phyloP scores from a whole-genome alignment of 2,888 invertebrate genomes.

The Smittia aterrima region DNA sequence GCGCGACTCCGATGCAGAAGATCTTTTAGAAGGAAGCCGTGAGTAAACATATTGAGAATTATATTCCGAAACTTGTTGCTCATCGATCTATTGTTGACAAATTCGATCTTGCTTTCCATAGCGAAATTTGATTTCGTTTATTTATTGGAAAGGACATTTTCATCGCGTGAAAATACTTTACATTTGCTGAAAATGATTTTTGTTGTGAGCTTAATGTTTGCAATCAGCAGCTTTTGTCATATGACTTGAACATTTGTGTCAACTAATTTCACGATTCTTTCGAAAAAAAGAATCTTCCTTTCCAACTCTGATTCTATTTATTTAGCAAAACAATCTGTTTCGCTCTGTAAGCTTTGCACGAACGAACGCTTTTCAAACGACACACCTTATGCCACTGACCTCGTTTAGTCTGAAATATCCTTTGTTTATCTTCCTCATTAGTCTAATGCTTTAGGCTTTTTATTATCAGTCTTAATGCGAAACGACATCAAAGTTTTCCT shows the following conservation, averaged over 20 bases:
- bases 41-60: constrained; percentile 10
- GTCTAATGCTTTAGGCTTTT: not conserved
- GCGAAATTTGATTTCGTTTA: too few relatives aligned
- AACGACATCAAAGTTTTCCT: not conserved
- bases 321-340: not conserved
- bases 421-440: not conserved
- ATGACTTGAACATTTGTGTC: not conserved
- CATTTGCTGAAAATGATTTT: too few relatives aligned
- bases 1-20: constrained; percentile 30
- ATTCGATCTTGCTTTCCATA: too few relatives aligned
- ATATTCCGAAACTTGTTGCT: constrained; percentile 30
- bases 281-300: too few relatives aligned
- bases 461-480: not conserved
- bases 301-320: not conserved
- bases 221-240: not conserved
- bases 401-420: not conserved
- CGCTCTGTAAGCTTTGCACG: not conserved
- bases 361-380: not conserved
- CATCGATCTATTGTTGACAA: constrained; percentile 11
- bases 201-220: too few relatives aligned
- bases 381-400: constrained; percentile 1
- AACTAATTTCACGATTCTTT: too few relatives aligned
- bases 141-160: too few relatives aligned
- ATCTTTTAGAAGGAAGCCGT: constrained; percentile 16
- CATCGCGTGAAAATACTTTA: too few relatives aligned